Evolutionary conservation across 2,113 vertebrate genomes (phyloP).

Genomic region (Kobus ellipsiprymnus): DNA sequence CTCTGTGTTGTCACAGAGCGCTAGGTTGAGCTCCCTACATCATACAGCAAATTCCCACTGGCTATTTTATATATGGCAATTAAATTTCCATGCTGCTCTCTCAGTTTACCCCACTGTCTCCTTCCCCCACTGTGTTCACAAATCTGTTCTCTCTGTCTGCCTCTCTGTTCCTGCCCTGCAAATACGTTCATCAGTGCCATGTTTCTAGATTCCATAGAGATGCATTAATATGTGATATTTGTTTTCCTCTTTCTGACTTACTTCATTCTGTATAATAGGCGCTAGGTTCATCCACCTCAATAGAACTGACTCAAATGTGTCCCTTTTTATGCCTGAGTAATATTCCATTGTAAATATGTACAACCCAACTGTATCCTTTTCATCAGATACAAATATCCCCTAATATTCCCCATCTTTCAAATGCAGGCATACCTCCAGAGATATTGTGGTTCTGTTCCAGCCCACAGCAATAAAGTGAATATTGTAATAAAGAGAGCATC

Average conservation of each 20-base stretch:
- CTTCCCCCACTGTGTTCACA: neutral
- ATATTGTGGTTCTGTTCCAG: neutral
- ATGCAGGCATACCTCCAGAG: neutral
- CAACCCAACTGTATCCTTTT: neutral
- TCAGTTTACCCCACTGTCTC: neutral
- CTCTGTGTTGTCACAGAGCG: neutral
- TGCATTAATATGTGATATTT: neutral
- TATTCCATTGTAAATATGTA: neutral
- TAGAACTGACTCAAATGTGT: neutral
- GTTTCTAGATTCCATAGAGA: neutral
- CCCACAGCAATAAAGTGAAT: neutral
- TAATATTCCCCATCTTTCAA: neutral
- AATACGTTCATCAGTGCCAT: neutral
- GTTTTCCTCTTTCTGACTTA: neutral
- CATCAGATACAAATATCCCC: neutral
- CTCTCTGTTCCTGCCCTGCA: neutral
- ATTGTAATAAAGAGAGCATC: neutral
- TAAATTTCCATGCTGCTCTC: neutral
- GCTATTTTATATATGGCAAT: neutral
- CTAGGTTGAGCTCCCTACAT: neutral
- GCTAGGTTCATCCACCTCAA: neutral
- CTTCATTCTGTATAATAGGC: neutral
- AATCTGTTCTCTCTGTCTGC: neutral
- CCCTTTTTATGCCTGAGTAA: neutral
- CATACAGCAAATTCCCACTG: neutral